Percentiles rank a stretch among this genome's conserved stretches.
Conservation (phyloP, 2,113 vertebrate species). For the Channa argus region DNA sequence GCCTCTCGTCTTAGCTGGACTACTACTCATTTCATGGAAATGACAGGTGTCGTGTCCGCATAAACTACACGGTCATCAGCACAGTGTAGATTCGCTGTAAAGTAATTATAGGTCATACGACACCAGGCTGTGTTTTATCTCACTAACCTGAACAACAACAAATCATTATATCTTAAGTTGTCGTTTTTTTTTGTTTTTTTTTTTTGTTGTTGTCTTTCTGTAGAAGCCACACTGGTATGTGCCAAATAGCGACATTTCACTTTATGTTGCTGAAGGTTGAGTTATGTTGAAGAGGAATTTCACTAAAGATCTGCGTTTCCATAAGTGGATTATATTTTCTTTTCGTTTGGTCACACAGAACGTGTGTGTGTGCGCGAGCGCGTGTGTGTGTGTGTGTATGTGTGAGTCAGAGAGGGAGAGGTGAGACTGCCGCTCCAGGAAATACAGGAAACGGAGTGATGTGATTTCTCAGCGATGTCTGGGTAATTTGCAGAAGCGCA, state of each 20-base stretch:
- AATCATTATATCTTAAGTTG: background rate
- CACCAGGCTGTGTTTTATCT: background rate
- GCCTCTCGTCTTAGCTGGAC: constrained; percentile 30
- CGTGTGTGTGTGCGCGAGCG: background rate
- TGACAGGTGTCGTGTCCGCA: background rate
- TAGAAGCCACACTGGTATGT: background rate
- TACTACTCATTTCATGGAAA: constrained; percentile 40
- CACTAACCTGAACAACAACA: background rate
- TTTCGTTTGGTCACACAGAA: constrained; percentile 21
- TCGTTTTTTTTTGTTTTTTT: background rate
- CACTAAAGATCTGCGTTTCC: constrained; percentile 19
- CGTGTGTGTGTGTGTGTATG: background rate
- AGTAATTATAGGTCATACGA: constrained; percentile 19
- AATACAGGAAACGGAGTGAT: constrained; percentile 40
- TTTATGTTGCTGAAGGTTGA: background rate
- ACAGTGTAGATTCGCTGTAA: background rate
- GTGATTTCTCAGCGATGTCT: constrained; percentile 50
- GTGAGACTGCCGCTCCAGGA: constrained; percentile 20
- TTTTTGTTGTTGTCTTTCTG: too few relatives aligned
- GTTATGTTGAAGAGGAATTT: constrained; percentile 15
- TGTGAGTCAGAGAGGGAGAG: background rate
- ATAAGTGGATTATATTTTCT: constrained; percentile 40
- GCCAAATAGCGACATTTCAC: background rate
- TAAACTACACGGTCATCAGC: constrained; percentile 5
- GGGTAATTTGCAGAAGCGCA: constrained; percentile 32